Conservation (phyloP, 2,888 invertebrate genomes). For the Nowickia ferox region DNA sequence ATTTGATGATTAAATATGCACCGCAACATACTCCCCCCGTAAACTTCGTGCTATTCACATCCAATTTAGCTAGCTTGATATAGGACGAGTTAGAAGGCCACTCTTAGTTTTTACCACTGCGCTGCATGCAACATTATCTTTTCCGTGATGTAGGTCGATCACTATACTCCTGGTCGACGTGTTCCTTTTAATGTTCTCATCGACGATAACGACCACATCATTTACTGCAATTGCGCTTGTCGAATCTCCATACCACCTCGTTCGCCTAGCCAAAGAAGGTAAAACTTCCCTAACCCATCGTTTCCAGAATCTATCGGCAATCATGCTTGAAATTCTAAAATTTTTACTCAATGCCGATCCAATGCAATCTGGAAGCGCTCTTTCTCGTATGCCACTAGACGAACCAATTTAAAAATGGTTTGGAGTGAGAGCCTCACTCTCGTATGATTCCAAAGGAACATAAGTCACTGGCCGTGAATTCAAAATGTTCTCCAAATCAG, state of each 20-base stretch:
- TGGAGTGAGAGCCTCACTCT: constrained; percentile 49
- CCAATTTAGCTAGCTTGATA: constrained; percentile 56
- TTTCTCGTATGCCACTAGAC: constrained; percentile 59
- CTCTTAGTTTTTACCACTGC: constrained; percentile 60
- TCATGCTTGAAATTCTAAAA: constrained; percentile 44
- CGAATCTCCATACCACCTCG: constrained; percentile 46
- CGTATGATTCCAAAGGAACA: constrained; percentile 60
- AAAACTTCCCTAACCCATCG: constrained; percentile 57
- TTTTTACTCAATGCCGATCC: constrained; percentile 58
- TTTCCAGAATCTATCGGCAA: constrained; percentile 60
- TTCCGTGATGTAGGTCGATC: constrained; percentile 39
- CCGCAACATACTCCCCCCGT: too few relatives aligned
- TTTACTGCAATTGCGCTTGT: constrained; percentile 28
- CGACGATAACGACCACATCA: constrained; percentile 65
- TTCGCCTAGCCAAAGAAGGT: constrained; percentile 43
- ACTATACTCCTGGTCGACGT: constrained; percentile 54
- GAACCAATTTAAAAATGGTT: constrained; percentile 63
- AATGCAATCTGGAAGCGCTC: constrained; percentile 32
- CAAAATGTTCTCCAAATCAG: constrained; percentile 60
- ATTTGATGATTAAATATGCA: too few relatives aligned
- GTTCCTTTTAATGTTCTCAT: constrained; percentile 54
- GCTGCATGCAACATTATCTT: constrained; percentile 58
- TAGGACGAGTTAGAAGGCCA: too few relatives aligned
- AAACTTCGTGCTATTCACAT: too few relatives aligned
- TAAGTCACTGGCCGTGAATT: constrained; percentile 66